These are phyloP conservation scores for Hemibagrus guttatus DNA, from an alignment of 2,797 vertebrate species.

Conservation along the genomic window DNA sequence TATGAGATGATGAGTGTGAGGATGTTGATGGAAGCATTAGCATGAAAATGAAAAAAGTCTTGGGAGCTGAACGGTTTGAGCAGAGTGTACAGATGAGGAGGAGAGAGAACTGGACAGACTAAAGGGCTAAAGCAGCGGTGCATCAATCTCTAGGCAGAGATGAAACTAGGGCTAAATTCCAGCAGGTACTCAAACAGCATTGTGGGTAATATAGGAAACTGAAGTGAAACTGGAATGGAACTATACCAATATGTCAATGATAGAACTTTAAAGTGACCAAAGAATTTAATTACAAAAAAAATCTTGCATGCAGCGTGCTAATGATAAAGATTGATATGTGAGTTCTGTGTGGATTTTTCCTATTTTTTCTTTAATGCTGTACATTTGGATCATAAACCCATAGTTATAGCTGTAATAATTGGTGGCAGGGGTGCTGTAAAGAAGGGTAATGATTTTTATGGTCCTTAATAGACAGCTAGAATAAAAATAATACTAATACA, in stretches of 20 bases:
- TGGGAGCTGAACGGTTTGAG: background rate
- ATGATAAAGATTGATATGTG: background rate
- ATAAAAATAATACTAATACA: background rate
- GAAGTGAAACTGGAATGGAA: background rate
- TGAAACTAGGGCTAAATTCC: background rate
- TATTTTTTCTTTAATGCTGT: background rate
- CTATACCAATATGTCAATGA: no score
- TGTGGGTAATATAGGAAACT: background rate
- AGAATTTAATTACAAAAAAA: background rate
- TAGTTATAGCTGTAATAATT: background rate
- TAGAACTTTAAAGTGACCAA: background rate
- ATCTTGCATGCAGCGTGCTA: background rate
- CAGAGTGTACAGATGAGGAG: background rate
- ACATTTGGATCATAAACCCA: background rate
- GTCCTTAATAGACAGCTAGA: background rate
- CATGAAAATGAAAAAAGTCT: background rate
- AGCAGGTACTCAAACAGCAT: background rate
- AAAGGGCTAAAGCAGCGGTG: background rate
- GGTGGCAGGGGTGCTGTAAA: background rate
- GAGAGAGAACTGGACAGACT: background rate
- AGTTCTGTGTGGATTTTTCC: background rate
- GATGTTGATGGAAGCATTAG: background rate
- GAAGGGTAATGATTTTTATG: background rate
- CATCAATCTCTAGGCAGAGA: background rate
- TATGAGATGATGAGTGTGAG: background rate